phyloP scores from a whole-genome alignment of 2,888 invertebrate genomes.

The Cistogaster globosa region DNA sequence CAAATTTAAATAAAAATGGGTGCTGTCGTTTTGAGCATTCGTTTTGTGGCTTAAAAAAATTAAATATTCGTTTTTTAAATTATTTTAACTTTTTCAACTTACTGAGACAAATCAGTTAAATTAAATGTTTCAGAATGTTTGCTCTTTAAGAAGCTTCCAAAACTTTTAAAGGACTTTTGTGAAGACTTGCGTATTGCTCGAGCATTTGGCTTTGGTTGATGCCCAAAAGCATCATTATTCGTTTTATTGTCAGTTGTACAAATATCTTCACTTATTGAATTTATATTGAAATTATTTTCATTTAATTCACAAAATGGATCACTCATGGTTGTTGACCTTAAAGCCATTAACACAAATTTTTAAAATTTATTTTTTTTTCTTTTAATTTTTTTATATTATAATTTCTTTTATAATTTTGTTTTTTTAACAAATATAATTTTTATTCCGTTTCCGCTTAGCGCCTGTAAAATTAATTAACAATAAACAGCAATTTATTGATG shows the following conservation, averaged over 20 bases:
- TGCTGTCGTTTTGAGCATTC: no score
- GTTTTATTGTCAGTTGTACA: slow-evolving; percentile 5
- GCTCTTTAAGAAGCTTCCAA: slow-evolving; percentile 77
- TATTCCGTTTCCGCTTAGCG: slow-evolving; percentile 15
- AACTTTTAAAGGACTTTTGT: slow-evolving; percentile 78
- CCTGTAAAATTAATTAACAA: slow-evolving; percentile 57
- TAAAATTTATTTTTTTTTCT: slow-evolving; percentile 36
- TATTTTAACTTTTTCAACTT: slow-evolving; percentile 69
- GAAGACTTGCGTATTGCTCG: slow-evolving; percentile 75
- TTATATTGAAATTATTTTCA: slow-evolving; percentile 70
- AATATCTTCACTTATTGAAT: slow-evolving; percentile 68
- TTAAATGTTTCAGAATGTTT: slow-evolving; percentile 74
- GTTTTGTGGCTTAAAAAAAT: no score
- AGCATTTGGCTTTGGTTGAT: slow-evolving; percentile 70
- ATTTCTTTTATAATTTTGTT: neutral
- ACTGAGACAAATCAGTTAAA: slow-evolving; percentile 82
- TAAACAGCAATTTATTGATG: slow-evolving; percentile 62
- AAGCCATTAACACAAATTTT: slow-evolving; percentile 4
- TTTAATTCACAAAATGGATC: slow-evolving; percentile 79
- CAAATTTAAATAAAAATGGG: no score
- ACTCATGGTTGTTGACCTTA: slow-evolving; percentile 72
- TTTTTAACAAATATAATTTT: neutral
- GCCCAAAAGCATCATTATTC: slow-evolving; percentile 54
- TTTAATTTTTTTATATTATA: neutral
- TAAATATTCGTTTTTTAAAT: no score